phyloP scores from a whole-genome alignment of 2,888 invertebrate genomes.

The Oxyscelio sp. region DNA sequence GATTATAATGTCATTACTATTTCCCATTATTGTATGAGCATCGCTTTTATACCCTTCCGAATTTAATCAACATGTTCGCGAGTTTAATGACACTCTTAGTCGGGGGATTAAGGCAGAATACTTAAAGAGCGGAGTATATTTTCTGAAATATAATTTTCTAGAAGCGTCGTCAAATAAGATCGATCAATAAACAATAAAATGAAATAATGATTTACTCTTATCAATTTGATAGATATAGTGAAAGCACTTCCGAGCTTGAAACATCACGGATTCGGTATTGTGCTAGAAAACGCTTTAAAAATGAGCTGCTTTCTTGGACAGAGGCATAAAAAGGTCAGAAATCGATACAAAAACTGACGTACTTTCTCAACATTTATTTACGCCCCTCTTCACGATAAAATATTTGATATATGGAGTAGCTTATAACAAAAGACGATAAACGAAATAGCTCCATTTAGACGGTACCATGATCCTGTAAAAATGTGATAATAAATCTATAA shows the following conservation, averaged over 20 bases:
- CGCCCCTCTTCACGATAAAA: background rate
- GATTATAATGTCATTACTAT: too few species aligned
- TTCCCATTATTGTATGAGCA: too few species aligned
- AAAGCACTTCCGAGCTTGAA: background rate
- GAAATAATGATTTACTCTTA: constrained; percentile 6
- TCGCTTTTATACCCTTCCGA: too few species aligned
- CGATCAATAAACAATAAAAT: background rate
- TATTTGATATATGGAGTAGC: background rate
- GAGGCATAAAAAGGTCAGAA: background rate
- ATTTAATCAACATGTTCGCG: too few species aligned
- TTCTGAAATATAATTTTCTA: too few species aligned
- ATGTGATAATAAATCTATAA: constrained; percentile 41
- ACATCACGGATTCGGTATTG: background rate
- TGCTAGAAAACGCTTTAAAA: background rate
- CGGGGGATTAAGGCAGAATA: too few species aligned
- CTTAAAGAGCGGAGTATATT: too few species aligned
- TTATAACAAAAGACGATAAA: constrained; percentile 35
- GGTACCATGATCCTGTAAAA: background rate
- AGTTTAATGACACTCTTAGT: too few species aligned
- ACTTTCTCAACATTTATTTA: constrained; percentile 17
- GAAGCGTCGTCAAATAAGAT: too few species aligned
- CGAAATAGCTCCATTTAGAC: background rate
- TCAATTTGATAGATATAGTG: constrained; percentile 1
- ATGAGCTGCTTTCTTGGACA: background rate
- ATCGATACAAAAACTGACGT: constrained; percentile 9